Percentiles rank a stretch among this genome's conserved stretches.
These are phyloP conservation scores for Fragariocoptes setiger DNA, from an alignment of 1,140 invertebrate species.

Conservation along the genomic window DNA sequence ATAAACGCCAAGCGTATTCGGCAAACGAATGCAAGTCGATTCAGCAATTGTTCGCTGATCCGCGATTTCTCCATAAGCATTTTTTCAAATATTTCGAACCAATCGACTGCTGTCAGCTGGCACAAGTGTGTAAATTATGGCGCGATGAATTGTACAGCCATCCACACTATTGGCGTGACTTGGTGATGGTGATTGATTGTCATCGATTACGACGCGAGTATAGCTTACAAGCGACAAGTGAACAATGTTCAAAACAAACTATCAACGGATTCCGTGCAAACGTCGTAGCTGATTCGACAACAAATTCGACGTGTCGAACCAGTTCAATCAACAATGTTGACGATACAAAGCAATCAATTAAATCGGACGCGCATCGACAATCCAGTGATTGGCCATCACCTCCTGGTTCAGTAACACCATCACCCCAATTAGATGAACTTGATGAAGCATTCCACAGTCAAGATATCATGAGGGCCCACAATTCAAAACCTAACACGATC, in stretches of 20 bases:
- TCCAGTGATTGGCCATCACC: neutral
- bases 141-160: slow-evolving; percentile 43
- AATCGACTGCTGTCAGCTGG: slow-evolving; percentile 36
- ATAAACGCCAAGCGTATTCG: too few species aligned
- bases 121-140: slow-evolving; percentile 44
- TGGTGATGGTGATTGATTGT: slow-evolving; percentile 46
- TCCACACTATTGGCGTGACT: slow-evolving; percentile 45
- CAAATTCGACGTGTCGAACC: neutral
- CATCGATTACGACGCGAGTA: slow-evolving; percentile 26
- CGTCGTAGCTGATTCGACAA: neutral
- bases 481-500: neutral
- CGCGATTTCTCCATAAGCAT: too few species aligned
- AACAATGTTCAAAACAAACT: too few species aligned
- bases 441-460: neutral
- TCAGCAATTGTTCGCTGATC: neutral
- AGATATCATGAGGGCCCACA: neutral
- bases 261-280: neutral
- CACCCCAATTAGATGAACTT: neutral
- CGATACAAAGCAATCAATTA: neutral
- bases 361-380: neutral
- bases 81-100: slow-evolving; percentile 58
- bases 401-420: neutral
- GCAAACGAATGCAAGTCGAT: neutral
- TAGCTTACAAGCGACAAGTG: neutral
- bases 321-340: neutral